Percentiles rank a stretch among this genome's conserved stretches.
Conservation (phyloP, 2,888 invertebrate genomes). For the Pammene aurita region DNA sequence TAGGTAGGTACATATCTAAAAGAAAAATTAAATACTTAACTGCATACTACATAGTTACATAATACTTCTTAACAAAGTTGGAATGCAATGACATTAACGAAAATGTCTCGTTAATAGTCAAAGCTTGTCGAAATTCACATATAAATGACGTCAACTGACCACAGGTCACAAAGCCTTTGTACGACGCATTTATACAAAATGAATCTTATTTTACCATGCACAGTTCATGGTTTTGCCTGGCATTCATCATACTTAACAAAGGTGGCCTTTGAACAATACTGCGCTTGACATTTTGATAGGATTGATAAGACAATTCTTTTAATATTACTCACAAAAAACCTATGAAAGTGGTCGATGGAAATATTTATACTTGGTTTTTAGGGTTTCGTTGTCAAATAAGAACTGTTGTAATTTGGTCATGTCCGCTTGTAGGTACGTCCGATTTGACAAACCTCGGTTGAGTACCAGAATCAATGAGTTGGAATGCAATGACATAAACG, state of each 20-base stretch:
- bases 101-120: slow-evolving; percentile 53
- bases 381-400: too few species aligned
- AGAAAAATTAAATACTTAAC: too few species aligned
- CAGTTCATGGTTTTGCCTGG: not conserved
- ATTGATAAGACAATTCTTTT: slow-evolving; percentile 16
- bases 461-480: not conserved
- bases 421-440: too few species aligned
- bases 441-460: too few species aligned
- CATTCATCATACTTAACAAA: slow-evolving; percentile 3
- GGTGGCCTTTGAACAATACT: slow-evolving; percentile 24
- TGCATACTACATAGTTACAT: too few species aligned
- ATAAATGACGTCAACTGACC: slow-evolving; percentile 60
- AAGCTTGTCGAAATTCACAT: slow-evolving; percentile 65
- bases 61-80: too few species aligned
- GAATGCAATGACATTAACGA: slow-evolving; percentile 47
- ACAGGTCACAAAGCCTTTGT: slow-evolving; percentile 61
- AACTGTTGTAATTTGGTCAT: too few species aligned
- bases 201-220: not conserved
- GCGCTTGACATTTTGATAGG: slow-evolving; percentile 32
- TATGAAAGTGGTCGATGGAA: not conserved
- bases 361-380: not conserved
- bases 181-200: slow-evolving; percentile 11
- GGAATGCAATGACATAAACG: slow-evolving; percentile 47
- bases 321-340: not conserved
- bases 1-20: too few species aligned